phyloP scores from a whole-genome alignment of 2,797 vertebrate species.

The Lindbergichthys nudifrons region DNA sequence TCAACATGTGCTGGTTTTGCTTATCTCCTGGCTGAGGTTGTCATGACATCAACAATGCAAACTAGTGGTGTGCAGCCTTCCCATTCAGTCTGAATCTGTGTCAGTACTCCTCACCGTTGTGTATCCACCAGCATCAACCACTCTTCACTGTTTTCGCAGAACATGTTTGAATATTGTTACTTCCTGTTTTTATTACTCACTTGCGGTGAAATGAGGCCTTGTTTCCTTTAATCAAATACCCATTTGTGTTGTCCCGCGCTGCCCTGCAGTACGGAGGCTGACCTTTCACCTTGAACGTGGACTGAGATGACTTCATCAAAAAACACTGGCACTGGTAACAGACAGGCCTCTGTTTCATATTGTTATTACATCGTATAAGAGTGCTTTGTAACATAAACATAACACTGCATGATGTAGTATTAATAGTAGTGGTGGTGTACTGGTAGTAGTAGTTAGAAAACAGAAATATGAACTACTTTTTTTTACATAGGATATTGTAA shows the following conservation, averaged over 20 bases:
- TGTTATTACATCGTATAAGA: constrained; percentile 28
- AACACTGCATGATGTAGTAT: background rate
- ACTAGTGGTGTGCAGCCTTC: constrained; percentile 26
- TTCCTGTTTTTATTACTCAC: constrained; percentile 63
- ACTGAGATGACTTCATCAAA: constrained; percentile 23
- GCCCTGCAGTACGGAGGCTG: constrained; percentile 37
- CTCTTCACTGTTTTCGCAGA: constrained; percentile 61
- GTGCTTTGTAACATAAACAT: constrained; percentile 6
- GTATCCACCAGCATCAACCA: constrained; percentile 21
- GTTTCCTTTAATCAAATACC: constrained; percentile 59
- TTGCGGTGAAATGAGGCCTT: constrained; percentile 45
- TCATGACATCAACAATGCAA: background rate
- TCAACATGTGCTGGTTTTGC: background rate
- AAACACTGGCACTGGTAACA: constrained; percentile 5
- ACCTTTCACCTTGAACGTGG: constrained; percentile 65
- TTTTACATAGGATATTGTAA: too few species aligned
- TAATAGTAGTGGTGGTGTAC: too few species aligned
- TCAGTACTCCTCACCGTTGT: constrained; percentile 15
- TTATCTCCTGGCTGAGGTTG: background rate
- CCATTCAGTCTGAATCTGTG: constrained; percentile 27
- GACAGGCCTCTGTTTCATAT: background rate
- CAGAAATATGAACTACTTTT: too few species aligned
- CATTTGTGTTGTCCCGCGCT: constrained; percentile 39
- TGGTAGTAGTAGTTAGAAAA: too few species aligned
- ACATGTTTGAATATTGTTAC: constrained; percentile 58